Percentiles rank a stretch among this genome's conserved stretches.
These are phyloP conservation scores for Nebria salina DNA, from an alignment of 2,888 invertebrate genomes.

Conservation along the genomic window DNA sequence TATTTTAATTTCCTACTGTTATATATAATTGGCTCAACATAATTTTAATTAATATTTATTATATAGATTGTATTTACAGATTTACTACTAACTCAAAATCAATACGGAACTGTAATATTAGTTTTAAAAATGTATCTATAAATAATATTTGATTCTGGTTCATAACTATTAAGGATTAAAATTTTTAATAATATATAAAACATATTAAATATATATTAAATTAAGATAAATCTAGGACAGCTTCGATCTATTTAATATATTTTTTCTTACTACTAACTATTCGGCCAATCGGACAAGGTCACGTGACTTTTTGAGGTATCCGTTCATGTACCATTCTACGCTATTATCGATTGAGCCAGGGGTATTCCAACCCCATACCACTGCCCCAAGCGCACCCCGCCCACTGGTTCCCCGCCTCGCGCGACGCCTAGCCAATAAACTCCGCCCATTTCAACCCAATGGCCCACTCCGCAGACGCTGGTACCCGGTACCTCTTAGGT, in stretches of 20 bases:
- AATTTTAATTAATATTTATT: too few species aligned
- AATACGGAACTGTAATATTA: too few species aligned
- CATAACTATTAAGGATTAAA: too few species aligned
- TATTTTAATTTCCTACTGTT: too few species aligned
- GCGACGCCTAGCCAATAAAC: background rate
- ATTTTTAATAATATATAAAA: too few species aligned
- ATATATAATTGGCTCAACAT: too few species aligned
- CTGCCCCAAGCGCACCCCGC: background rate
- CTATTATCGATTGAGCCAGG: constrained; percentile 37
- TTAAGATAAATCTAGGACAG: too few species aligned
- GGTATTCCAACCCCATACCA: constrained; percentile 20
- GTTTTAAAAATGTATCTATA: too few species aligned
- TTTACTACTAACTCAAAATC: too few species aligned
- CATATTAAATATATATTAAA: background rate
- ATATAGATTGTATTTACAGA: too few species aligned
- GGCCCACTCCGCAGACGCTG: background rate
- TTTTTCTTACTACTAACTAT: background rate
- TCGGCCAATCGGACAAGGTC: constrained; percentile 18
- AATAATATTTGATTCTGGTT: too few species aligned
- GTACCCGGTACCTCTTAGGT: constrained; percentile 17
- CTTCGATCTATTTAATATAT: too few species aligned
- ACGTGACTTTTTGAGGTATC: constrained; percentile 41
- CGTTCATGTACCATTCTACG: constrained; percentile 23
- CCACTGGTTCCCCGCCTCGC: background rate
- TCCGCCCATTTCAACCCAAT: constrained; percentile 7